Percentiles rank a stretch among this genome's conserved stretches.
phyloP scores from a whole-genome alignment of 2,113 vertebrate species.

The Perca fluviatilis region DNA sequence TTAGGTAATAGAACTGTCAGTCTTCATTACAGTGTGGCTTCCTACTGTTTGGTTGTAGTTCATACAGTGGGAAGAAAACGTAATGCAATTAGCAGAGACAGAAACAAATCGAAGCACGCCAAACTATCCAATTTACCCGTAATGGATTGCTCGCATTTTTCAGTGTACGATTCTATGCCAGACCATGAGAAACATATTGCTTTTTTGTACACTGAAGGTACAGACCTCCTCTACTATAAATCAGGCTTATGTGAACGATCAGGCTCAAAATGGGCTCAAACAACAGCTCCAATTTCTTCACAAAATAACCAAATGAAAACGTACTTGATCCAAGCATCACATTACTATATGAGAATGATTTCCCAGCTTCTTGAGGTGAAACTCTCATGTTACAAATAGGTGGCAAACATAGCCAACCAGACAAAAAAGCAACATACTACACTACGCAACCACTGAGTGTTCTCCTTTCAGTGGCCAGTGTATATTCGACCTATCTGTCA shows the following conservation, averaged over 20 bases:
- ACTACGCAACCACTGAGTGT: too few species aligned
- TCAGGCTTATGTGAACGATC: not conserved
- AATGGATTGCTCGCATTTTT: not conserved
- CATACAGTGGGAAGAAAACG: not conserved
- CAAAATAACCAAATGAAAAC: not conserved
- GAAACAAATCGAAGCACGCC: slow-evolving; percentile 21
- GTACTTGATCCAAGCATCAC: not conserved
- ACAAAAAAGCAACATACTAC: too few species aligned
- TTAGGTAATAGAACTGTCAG: not conserved
- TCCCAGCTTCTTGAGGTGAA: not conserved
- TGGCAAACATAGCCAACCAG: too few species aligned
- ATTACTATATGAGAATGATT: not conserved
- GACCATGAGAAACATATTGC: not conserved
- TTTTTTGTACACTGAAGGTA: not conserved
- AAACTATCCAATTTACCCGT: not conserved
- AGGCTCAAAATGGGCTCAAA: not conserved
- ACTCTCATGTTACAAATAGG: not conserved
- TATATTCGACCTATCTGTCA: not conserved
- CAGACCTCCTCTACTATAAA: not conserved
- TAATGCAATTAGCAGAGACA: slow-evolving; percentile 19
- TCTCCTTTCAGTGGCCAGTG: not conserved
- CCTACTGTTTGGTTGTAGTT: not conserved
- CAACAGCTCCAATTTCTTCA: not conserved
- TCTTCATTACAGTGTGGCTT: slow-evolving; percentile 1
- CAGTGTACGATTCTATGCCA: not conserved